phyloP scores from a whole-genome alignment of 2,797 vertebrate genomes.

The Sebastes steindachneri region DNA sequence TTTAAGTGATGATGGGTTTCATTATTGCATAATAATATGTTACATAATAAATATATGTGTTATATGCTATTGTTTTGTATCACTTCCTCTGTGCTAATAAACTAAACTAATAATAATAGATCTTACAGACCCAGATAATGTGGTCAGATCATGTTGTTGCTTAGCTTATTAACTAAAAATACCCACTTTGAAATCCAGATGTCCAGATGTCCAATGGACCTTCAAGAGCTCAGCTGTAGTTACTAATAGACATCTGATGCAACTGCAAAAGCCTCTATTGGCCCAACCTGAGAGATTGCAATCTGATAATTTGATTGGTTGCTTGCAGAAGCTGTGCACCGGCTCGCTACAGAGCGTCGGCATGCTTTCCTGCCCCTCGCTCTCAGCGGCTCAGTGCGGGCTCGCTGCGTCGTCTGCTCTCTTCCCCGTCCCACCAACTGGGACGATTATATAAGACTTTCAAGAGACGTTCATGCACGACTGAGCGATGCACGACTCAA shows the following conservation, averaged over 20 bases:
- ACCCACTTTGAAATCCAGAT: background rate
- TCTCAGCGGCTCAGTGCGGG: conserved; percentile 38
- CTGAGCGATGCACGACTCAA: conserved; percentile 69
- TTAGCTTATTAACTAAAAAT: background rate
- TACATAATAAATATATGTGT: too few species aligned
- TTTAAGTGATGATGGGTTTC: background rate
- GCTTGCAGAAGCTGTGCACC: conserved; percentile 30
- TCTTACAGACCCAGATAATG: background rate
- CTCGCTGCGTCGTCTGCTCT: conserved; percentile 44
- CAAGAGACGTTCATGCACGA: conserved; percentile 75
- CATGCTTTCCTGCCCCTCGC: conserved; percentile 40
- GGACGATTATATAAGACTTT: conserved; percentile 85
- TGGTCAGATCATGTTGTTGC: background rate
- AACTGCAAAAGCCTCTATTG: background rate
- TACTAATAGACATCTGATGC: conserved; percentile 2
- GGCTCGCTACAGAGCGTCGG: conserved; percentile 35
- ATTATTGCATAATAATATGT: background rate
- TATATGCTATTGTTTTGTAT: too few species aligned
- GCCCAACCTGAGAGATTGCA: conserved; percentile 25
- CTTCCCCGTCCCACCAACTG: conserved; percentile 69
- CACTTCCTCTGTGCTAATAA: too few species aligned
- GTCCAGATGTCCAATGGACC: background rate
- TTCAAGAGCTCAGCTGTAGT: background rate
- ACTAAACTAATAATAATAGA: too few species aligned
- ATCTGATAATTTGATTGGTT: conserved; percentile 31